Percentiles rank a stretch among this genome's conserved stretches.
These are phyloP conservation scores for Chromobotia macracanthus DNA, from an alignment of 2,797 vertebrate genomes.

Conservation along the genomic window DNA sequence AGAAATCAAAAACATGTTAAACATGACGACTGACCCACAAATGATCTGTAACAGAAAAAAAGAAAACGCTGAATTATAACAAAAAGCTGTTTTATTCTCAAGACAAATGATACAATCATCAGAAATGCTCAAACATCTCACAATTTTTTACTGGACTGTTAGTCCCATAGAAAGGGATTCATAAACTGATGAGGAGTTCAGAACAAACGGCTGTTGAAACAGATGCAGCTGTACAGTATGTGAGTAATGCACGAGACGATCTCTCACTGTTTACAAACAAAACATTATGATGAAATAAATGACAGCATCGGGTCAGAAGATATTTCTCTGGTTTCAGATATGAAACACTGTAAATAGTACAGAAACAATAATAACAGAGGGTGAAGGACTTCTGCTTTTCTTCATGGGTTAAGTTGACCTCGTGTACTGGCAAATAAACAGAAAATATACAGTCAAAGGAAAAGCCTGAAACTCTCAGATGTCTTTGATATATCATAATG, in stretches of 20 bases:
- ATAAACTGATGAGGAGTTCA: constrained; percentile 65
- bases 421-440: constrained; percentile 7
- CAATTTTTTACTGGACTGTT: constrained; percentile 79
- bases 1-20: no score
- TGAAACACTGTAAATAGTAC: constrained; percentile 45
- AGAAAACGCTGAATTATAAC: constrained; percentile 52
- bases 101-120: constrained; percentile 91
- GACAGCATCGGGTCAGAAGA: constrained; percentile 26
- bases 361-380: neutral
- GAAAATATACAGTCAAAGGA: no score
- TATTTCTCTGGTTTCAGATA: constrained; percentile 40
- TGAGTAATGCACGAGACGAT: constrained; percentile 79
- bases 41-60: neutral
- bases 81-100: constrained; percentile 86
- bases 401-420: constrained; percentile 15
- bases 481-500: neutral
- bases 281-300: constrained; percentile 41
- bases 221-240: constrained; percentile 81
- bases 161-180: constrained; percentile 84
- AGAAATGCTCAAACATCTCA: constrained; percentile 81
- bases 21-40: neutral
- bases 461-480: no score
- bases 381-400: constrained; percentile 1
- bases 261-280: constrained; percentile 46
- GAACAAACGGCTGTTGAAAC: constrained; percentile 66